phyloP scores from a whole-genome alignment of 2,113 vertebrate genomes.

The Salminus brasiliensis region DNA sequence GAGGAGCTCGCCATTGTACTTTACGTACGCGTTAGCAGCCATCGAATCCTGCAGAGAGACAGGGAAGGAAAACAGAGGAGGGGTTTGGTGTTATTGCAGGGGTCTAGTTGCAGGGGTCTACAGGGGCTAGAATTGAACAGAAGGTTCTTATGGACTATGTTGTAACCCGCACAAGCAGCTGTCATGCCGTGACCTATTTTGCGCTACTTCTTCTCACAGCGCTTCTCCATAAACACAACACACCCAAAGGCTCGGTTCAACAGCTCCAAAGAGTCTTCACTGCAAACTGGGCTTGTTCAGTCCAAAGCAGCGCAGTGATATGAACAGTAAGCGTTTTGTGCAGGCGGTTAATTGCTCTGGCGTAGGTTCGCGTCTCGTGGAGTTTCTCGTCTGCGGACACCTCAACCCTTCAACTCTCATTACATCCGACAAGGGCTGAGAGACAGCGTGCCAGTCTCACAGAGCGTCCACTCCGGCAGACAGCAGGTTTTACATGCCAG shows the following conservation, averaged over 20 bases:
- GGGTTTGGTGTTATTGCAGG: background rate
- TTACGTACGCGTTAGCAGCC: conserved; percentile 90
- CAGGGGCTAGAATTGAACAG: too few relatives aligned
- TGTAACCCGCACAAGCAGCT: too few relatives aligned
- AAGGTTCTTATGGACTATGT: too few relatives aligned
- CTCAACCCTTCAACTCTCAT: conserved; percentile 43
- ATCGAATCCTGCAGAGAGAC: conserved; percentile 81
- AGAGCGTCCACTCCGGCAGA: background rate
- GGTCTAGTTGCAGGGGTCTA: too few relatives aligned
- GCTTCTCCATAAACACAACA: too few relatives aligned
- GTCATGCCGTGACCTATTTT: too few relatives aligned
- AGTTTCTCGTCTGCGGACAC: conserved; percentile 45
- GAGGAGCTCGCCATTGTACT: conserved; percentile 86
- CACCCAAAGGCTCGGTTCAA: background rate
- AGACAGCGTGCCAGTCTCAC: background rate
- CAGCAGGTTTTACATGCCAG: conserved; percentile 16
- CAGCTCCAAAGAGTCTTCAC: background rate
- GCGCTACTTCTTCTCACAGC: too few relatives aligned
- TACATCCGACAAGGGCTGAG: conserved; percentile 18
- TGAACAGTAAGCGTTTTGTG: conserved; percentile 61
- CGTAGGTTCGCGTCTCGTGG: background rate
- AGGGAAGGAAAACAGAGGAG: conserved; percentile 1
- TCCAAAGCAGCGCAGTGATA: background rate
- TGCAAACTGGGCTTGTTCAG: conserved; percentile 51
- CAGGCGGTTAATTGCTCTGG: conserved; percentile 9